Conservation (phyloP, 2,888 invertebrate genomes). For the Dyspetes luteomarginatus region DNA sequence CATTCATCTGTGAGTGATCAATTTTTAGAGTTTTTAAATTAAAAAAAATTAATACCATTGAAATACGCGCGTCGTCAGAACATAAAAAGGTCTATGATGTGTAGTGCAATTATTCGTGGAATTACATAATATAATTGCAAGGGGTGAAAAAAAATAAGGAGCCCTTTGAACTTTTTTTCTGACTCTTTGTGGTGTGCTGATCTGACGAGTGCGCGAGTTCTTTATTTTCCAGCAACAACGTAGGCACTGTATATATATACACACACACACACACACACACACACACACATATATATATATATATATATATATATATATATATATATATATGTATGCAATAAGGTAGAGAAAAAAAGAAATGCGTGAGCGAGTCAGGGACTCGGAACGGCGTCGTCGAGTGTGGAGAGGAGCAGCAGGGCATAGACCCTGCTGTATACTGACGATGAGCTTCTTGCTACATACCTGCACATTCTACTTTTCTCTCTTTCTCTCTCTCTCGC, state of each 20-base stretch:
- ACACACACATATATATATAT: neutral
- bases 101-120: slow-evolving; percentile 62
- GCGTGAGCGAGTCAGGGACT: slow-evolving; percentile 50
- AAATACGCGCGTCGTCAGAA: neutral
- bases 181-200: slow-evolving; percentile 46
- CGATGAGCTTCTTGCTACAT: slow-evolving; percentile 48
- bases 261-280: neutral
- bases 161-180: slow-evolving; percentile 61
- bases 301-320: neutral
- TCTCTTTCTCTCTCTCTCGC: slow-evolving; percentile 47
- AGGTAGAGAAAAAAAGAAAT: slow-evolving; percentile 24
- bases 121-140: slow-evolving; percentile 77
- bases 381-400: slow-evolving; percentile 42
- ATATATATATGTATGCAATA: neutral
- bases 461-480: too few species aligned
- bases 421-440: too few species aligned
- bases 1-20: too few species aligned
- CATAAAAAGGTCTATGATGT: neutral
- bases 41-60: too few species aligned
- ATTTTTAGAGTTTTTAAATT: too few species aligned
- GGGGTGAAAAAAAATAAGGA: slow-evolving; percentile 71
- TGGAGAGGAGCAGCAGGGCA: slow-evolving; percentile 76
- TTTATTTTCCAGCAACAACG: slow-evolving; percentile 21
- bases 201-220: slow-evolving; percentile 15
- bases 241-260: neutral